Base-by-base conservation (phyloP, 2,797 vertebrate genomes). In the Aratinga solstitialis region DNA sequence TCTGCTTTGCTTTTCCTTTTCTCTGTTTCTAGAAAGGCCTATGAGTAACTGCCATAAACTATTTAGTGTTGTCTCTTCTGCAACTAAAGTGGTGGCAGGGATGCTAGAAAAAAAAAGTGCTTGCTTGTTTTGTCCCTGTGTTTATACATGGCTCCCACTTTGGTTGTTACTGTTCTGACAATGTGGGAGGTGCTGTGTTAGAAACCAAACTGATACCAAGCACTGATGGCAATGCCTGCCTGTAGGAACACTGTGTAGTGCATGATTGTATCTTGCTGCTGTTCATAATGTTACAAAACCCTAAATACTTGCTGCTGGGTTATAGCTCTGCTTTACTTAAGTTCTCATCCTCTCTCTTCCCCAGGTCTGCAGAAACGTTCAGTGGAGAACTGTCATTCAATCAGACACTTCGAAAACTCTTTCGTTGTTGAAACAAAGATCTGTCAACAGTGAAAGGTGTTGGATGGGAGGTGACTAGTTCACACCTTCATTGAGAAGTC, bases 401-500 rank as follows among this genome's bases (percentile, higher is more conserved):
- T 99, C 97, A 98, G 97, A 89, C 99, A 99, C 97, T 99, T 99
- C 78, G 99, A 98, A 93, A 99, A 99, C 94, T 98, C 98, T 80
- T 99, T 99, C 92, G 98, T 99, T 90, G 98, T 98, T 15, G 98
- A 99, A 97, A 99, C 99, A 84, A 98, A 97, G 96, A 99, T 99
- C 98, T 99, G 99, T 96, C 98, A 98, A 90, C 98, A 98, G 93
- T 99, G 97, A 99, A 59, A 32, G 59, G 54, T 62, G 76, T 43
- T 40, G 88, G 87, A 53, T 82, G 75, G 82, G 89, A 96, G 87
- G 82, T 94, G 87, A 96, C 82, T 82, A 71, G 90, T 38, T 85
- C 94, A 58, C 89, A 90, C 77, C 90, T 91, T 91, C 89, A 56
- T 29, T 77, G 84, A 91, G 95, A 97, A 97, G 97, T 97, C 95